A percentile compares a stretch with the other conserved stretches of the same genome.
phyloP scores from a whole-genome alignment of 2,797 vertebrate species.

The Acanthurus leucopareius region DNA sequence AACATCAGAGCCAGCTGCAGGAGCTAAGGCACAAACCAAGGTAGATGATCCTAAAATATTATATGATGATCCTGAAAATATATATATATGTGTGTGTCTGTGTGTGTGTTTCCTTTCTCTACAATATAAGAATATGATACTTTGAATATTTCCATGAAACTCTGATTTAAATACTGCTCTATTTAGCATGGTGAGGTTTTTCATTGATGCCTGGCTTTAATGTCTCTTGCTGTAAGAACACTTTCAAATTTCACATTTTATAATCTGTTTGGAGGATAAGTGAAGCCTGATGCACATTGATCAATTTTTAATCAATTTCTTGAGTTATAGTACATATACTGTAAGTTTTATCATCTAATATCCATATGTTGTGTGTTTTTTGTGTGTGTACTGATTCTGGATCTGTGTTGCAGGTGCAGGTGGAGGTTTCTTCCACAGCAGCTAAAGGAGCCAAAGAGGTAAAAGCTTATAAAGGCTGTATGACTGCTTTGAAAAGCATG shows the following conservation, averaged over 20 bases:
- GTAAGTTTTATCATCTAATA: neutral
- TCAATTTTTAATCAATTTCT: neutral
- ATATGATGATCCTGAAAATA: too few species aligned
- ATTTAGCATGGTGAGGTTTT: neutral
- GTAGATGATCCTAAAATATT: constrained; percentile 51
- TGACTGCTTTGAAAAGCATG: constrained; percentile 48
- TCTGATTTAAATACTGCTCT: neutral
- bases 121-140: neutral
- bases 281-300: neutral
- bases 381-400: constrained; percentile 23
- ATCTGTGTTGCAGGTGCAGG: constrained; percentile 80
- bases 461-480: constrained; percentile 23
- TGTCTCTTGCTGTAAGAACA: neutral
- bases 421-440: constrained; percentile 69
- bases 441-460: constrained; percentile 74
- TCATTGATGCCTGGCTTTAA: neutral
- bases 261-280: neutral
- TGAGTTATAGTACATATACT: neutral
- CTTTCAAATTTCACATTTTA: neutral
- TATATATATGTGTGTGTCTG: too few species aligned
- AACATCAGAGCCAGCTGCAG: constrained; percentile 35
- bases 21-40: constrained; percentile 51
- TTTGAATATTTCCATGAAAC: neutral
- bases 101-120: constrained; percentile 2
- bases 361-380: neutral